Evolutionary conservation across 2,888 invertebrate species (phyloP), one percentile per base, ranked within the genome.

Genomic region (Drepana falcataria): DNA sequence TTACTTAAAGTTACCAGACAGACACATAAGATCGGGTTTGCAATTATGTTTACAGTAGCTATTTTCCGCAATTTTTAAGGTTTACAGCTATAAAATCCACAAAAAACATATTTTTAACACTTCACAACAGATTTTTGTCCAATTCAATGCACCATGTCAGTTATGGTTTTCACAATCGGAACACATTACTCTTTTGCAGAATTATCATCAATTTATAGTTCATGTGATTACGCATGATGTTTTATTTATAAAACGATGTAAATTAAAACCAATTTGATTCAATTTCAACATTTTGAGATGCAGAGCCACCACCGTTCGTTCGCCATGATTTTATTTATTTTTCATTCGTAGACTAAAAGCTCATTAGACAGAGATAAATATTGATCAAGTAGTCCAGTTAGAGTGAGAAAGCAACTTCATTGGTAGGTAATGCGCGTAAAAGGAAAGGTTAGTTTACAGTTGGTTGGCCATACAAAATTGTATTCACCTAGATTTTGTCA

Each of bases 311-410:
- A 87, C 74, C 83, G 73, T 71, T 58, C 60, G 68, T 72, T 77
- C 83, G 88, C 89, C 89, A 88, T 88, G 82, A 72, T 64, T 66
- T 62, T 74, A 75, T 79, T 74, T 75, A 67, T 71, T 78, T 77
- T n/a, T n/a, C n/a, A n/a, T 68, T 51, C 51, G 41, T 51, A 41
- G 41, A 51, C 6, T 66, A 64, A 63, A 62, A 72, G 68, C 63
- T 65, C 74, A 66, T 70, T 59, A 60, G 66, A 83, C 62, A 67
- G 80, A 72, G 77, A 82, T 48, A 66, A 59, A 58, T 55, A 53
- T 55, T 66, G 63, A 6, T 9, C 35, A 34, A 6, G 6, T 6
- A 0, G 0, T 0, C 9, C 4, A 21, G 71, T 47, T 47, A 49
- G 63, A 84, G 65, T 64, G 75, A 73, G 82, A 82, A 33, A 61